Conservation (phyloP, 1,140 invertebrate species). For the Drosophila bifasciata region DNA sequence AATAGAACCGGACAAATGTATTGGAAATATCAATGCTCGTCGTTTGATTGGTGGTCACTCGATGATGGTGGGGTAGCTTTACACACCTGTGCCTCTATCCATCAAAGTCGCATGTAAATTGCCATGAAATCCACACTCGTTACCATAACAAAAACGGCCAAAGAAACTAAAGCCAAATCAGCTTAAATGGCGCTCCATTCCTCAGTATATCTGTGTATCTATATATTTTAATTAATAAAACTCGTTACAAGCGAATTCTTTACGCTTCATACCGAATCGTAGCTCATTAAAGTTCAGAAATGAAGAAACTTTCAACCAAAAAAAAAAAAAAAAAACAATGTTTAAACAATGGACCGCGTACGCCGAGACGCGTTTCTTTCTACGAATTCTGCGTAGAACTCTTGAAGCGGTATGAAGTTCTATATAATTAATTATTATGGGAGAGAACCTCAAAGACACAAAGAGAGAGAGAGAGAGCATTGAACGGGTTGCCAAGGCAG, state of each 20-base stretch:
- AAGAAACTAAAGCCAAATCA: conserved; percentile 25
- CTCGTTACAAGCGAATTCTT: conserved; percentile 59
- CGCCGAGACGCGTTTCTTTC: conserved; percentile 17
- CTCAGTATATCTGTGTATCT: not conserved
- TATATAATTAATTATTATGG: conserved; percentile 69
- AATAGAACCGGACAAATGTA: conserved; percentile 36
- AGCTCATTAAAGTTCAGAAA: conserved; percentile 49
- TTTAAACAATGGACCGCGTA: conserved; percentile 12
- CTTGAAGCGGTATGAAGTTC: conserved; percentile 32
- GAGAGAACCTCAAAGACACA: conserved; percentile 32
- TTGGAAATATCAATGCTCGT: conserved; percentile 47
- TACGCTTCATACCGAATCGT: conserved; percentile 40
- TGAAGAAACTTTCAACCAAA: not conserved
- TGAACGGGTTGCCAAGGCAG: conserved; percentile 56
- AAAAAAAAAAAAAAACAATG: conserved; percentile 12
- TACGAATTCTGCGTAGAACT: conserved; percentile 32
- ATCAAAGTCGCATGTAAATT: conserved; percentile 26
- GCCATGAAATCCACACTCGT: conserved; percentile 42
- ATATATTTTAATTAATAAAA: conserved; percentile 66
- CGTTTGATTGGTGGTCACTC: not conserved
- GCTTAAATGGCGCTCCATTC: conserved; percentile 42
- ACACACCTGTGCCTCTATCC: conserved; percentile 36
- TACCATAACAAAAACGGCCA: conserved; percentile 30
- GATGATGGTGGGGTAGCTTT: conserved; percentile 26
- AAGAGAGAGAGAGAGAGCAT: conserved; percentile 30